A percentile compares a stretch with the other conserved stretches of the same genome.
Evolutionary conservation across 2,113 vertebrate species (phyloP).

Genomic region (Trinectes maculatus): DNA sequence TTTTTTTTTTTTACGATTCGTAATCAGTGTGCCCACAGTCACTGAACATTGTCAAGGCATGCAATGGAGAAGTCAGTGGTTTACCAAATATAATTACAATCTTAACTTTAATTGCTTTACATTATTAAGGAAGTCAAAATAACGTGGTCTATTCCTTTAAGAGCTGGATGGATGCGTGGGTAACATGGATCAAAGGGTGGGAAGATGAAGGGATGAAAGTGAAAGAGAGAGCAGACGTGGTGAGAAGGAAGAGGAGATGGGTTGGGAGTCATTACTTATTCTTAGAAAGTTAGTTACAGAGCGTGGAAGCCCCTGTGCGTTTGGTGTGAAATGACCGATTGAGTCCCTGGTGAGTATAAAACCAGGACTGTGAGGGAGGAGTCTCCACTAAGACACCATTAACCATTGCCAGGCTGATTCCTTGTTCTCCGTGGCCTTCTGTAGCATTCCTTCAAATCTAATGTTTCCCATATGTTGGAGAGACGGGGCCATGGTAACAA

Average conservation of each 20-base stretch:
- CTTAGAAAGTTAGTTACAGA: constrained; percentile 15
- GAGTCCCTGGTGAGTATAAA: constrained; percentile 24
- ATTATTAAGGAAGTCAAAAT: neutral
- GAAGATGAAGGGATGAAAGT: constrained; percentile 32
- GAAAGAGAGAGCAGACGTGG: constrained; percentile 28
- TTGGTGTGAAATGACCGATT: constrained; percentile 38
- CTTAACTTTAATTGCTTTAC: constrained; percentile 4
- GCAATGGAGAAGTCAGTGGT: constrained; percentile 1
- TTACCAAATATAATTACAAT: neutral
- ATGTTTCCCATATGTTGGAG: constrained; percentile 73
- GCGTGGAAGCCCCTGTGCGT: constrained; percentile 14
- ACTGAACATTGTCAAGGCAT: neutral
- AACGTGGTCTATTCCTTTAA: neutral
- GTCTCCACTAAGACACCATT: constrained; percentile 47
- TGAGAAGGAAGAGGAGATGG: constrained; percentile 16
- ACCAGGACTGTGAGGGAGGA: constrained; percentile 35
- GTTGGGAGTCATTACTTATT: constrained; percentile 17
- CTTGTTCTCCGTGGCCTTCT: constrained; percentile 50
- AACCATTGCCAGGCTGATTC: constrained; percentile 64
- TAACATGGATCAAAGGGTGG: constrained; percentile 13
- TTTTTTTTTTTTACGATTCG: too few relatives aligned
- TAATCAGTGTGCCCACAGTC: neutral
- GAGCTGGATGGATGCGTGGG: constrained; percentile 14
- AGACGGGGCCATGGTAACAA: constrained; percentile 37
- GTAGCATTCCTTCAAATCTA: constrained; percentile 62